These are phyloP conservation scores for Anisognathus igniventris DNA, from an alignment of 2,797 vertebrate genomes.

Conservation along the genomic window DNA sequence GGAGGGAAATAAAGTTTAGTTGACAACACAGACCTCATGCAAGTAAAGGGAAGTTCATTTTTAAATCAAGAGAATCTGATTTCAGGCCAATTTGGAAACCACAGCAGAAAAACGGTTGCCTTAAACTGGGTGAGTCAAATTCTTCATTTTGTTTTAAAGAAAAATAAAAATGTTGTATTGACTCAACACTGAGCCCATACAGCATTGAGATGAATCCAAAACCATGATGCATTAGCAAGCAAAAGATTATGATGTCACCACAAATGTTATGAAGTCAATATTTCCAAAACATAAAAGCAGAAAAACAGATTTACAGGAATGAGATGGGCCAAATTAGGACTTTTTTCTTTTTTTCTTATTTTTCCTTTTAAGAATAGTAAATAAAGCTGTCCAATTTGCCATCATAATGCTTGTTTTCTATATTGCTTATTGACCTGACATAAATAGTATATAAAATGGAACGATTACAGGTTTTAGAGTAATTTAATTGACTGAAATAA, in stretches of 20 bases:
- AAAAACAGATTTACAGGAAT: slow-evolving; percentile 44
- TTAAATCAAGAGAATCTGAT: slow-evolving; percentile 18
- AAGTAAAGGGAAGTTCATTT: slow-evolving; percentile 39
- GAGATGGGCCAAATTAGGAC: neutral
- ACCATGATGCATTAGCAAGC: slow-evolving; percentile 51
- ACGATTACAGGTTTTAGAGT: neutral
- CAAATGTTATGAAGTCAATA: slow-evolving; percentile 40
- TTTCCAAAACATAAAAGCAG: slow-evolving; percentile 24
- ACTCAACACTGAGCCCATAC: slow-evolving; percentile 36
- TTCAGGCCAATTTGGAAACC: slow-evolving; percentile 14
- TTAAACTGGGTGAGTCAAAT: slow-evolving; percentile 27
- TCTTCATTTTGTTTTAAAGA: neutral
- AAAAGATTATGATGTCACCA: slow-evolving; percentile 59
- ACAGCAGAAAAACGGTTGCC: neutral
- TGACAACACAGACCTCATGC: slow-evolving; percentile 26
- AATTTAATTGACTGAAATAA: neutral
- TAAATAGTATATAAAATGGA: neutral
- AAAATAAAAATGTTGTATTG: slow-evolving; percentile 19
- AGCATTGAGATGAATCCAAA: slow-evolving; percentile 46
- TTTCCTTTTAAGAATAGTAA: neutral
- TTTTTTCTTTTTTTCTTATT: neutral
- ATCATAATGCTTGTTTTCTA: neutral
- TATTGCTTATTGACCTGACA: neutral
- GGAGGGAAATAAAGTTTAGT: neutral
- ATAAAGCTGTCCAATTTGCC: neutral